Evolutionary conservation across 2,113 vertebrate genomes (phyloP).

Genomic region (Porphyrio hochstetteri): DNA sequence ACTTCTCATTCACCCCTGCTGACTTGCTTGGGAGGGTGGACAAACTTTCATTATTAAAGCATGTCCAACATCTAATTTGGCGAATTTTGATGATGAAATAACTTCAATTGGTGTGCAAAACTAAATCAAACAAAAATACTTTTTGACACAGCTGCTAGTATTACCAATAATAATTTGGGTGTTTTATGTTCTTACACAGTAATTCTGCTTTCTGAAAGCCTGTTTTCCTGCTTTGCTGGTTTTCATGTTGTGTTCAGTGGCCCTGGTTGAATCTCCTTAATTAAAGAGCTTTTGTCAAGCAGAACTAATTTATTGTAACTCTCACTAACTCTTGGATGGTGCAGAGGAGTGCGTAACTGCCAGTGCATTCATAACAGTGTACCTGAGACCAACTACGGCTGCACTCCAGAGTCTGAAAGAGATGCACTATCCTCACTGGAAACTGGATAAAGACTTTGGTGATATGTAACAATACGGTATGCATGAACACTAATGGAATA

Average conservation of each 20-base stretch:
- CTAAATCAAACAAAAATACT: slow-evolving; percentile 52
- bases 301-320: slow-evolving; percentile 5
- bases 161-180: slow-evolving; percentile 8
- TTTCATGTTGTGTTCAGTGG: slow-evolving; percentile 20
- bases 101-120: slow-evolving; percentile 81
- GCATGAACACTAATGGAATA: neutral
- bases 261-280: neutral
- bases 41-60: neutral
- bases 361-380: neutral
- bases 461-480: neutral
- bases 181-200: neutral
- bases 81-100: slow-evolving; percentile 77
- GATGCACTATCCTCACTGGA: neutral
- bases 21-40: neutral
- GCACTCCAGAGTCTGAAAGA: neutral
- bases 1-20: neutral
- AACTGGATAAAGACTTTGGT: neutral
- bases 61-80: slow-evolving; percentile 79
- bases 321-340: neutral
- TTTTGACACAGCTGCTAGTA: slow-evolving; percentile 34
- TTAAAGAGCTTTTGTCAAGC: neutral
- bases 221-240: slow-evolving; percentile 46
- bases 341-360: neutral
- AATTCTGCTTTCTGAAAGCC: slow-evolving; percentile 1
- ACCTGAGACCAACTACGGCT: neutral